phyloP scores from a whole-genome alignment of 2,888 invertebrate species.

The Tethea ocularis region DNA sequence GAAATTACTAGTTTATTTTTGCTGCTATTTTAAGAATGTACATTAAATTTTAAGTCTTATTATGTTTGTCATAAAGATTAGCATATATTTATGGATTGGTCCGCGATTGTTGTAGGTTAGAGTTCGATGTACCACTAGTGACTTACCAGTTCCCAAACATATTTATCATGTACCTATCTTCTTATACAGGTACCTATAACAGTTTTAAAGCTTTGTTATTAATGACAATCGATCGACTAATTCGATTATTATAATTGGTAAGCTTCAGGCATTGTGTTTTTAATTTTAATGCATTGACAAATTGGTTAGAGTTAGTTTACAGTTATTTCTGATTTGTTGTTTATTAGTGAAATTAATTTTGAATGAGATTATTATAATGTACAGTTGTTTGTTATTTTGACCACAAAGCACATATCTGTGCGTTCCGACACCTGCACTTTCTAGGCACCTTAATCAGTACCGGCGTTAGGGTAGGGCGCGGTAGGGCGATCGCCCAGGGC shows the following conservation, averaged over 20 bases:
- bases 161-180: conserved; percentile 21
- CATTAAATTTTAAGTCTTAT: conserved; percentile 18
- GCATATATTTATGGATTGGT: conserved; percentile 4
- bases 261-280: conserved; percentile 28
- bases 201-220: conserved; percentile 34
- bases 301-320: neutral
- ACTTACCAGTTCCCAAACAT: conserved; percentile 22
- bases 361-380: no score
- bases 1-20: conserved; percentile 29
- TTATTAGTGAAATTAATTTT: no score
- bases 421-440: no score
- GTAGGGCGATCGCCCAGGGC: no score
- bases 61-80: conserved; percentile 20
- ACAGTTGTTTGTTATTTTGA: no score
- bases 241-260: conserved; percentile 43
- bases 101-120: conserved; percentile 15
- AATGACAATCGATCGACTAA: conserved; percentile 51
- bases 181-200: conserved; percentile 28
- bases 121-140: conserved; percentile 43
- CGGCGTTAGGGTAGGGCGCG: no score
- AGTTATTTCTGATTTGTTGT: neutral
- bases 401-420: no score
- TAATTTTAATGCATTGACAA: conserved; percentile 24
- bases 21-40: neutral
- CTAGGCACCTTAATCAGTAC: no score